A percentile compares a stretch with the other conserved stretches of the same genome.
Conservation (phyloP, 2,888 invertebrate species). For the Andrena chrysosceles region DNA sequence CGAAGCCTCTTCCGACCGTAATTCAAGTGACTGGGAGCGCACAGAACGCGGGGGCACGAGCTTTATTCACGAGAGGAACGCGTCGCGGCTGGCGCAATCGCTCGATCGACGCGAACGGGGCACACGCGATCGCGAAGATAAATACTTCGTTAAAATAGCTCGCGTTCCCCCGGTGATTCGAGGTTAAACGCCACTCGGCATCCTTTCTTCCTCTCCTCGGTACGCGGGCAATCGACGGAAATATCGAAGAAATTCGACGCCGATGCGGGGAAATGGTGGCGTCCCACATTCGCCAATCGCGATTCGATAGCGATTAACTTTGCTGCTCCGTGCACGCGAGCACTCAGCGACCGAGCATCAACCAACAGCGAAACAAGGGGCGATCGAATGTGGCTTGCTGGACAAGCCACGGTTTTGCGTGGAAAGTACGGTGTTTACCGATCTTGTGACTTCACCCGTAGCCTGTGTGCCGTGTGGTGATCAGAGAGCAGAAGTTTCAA, state of each 20-base stretch:
- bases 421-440: slow-evolving; percentile 29
- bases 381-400: slow-evolving; percentile 11
- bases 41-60: not conserved
- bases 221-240: not conserved
- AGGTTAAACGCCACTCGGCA: slow-evolving; percentile 17
- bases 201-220: not conserved
- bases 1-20: slow-evolving; percentile 5
- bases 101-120: slow-evolving; percentile 42
- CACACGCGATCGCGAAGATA: slow-evolving; percentile 53
- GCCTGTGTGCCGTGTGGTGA: not conserved
- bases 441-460: slow-evolving; percentile 14
- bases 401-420: slow-evolving; percentile 9
- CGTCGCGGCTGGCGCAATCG: slow-evolving; percentile 11
- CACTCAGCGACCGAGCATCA: not conserved
- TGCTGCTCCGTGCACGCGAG: not conserved
- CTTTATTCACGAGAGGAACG: slow-evolving; percentile 42
- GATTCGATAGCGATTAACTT: not conserved
- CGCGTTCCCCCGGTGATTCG: slow-evolving; percentile 18
- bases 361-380: not conserved
- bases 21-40: slow-evolving; percentile 17
- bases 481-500: too few species aligned
- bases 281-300: not conserved
- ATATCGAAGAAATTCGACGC: not conserved
- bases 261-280: not conserved
- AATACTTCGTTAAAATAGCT: slow-evolving; percentile 65